Conservation (phyloP, 2,797 vertebrate species). For the Peromyscus aztecus region DNA sequence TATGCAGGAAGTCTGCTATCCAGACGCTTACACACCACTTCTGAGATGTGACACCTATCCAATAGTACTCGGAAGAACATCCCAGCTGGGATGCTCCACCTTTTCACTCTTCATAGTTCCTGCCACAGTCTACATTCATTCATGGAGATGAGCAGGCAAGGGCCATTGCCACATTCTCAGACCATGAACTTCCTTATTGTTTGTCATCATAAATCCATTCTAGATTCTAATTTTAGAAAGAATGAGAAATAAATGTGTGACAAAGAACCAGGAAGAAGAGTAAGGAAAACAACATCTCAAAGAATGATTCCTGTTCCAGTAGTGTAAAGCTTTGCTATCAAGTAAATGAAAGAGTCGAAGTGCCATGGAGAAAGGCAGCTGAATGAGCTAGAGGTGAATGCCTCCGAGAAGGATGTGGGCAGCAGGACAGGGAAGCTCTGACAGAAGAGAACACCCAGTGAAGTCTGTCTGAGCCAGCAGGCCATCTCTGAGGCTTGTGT, state of each 20-base stretch:
- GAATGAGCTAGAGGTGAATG: conserved; percentile 42
- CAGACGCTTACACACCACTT: conserved; percentile 10
- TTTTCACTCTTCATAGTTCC: conserved; percentile 13
- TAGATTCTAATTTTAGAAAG: conserved; percentile 47
- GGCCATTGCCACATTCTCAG: not conserved
- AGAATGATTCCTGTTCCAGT: not conserved
- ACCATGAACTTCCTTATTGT: conserved; percentile 17
- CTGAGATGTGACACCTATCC: not conserved
- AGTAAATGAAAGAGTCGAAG: conserved; percentile 39
- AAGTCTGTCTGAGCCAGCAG: not conserved
- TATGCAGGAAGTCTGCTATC: conserved; percentile 28
- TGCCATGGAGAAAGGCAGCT: conserved; percentile 11
- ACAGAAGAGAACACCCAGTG: conserved; percentile 4
- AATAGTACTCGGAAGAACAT: not conserved
- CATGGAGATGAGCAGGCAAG: conserved; percentile 11
- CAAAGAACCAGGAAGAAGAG: not conserved
- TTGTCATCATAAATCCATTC: conserved; percentile 8
- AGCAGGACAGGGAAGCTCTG: conserved; percentile 22
- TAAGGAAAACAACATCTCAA: conserved; percentile 41
- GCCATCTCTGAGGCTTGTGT: not conserved
- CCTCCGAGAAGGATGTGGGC: conserved; percentile 53
- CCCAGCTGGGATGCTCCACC: not conserved
- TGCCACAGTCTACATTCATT: conserved; percentile 32
- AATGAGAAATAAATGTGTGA: conserved; percentile 32
- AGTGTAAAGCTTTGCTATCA: conserved; percentile 21